Percentiles rank a stretch among this genome's conserved stretches.
Conservation (phyloP, 2,797 vertebrate genomes). For the Cryptoprocta ferox region DNA sequence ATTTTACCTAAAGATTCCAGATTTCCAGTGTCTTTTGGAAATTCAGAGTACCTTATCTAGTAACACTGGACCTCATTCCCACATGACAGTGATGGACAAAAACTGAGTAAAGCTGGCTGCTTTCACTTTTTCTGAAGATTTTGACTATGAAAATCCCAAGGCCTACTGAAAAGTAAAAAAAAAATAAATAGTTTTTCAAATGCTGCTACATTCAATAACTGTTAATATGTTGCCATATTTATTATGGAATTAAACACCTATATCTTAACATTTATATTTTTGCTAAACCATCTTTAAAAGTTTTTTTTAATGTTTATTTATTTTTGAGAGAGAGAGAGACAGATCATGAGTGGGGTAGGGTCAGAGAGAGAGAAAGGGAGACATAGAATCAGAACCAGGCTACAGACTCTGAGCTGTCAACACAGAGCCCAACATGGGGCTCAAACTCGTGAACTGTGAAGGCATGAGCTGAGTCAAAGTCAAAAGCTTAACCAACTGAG, state of each 20-base stretch:
- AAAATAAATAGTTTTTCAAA: not conserved
- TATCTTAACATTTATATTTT: constrained; percentile 32
- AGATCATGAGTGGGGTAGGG: too few relatives aligned
- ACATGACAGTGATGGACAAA: not conserved
- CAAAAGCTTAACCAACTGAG: too few relatives aligned
- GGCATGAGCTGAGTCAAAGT: too few relatives aligned
- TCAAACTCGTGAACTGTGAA: too few relatives aligned
- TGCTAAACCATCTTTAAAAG: not conserved
- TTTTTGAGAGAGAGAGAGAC: too few relatives aligned
- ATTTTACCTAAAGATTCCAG: not conserved
- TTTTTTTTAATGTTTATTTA: too few relatives aligned
- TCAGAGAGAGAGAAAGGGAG: too few relatives aligned
- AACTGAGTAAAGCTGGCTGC: not conserved
- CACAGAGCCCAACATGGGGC: too few relatives aligned
- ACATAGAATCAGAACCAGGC: too few relatives aligned
- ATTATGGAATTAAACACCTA: not conserved
- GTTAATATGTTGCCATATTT: not conserved
- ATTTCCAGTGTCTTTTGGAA: not conserved
- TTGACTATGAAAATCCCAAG: constrained; percentile 4
- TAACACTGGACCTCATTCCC: not conserved
- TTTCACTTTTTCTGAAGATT: not conserved
- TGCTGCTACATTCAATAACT: not conserved
- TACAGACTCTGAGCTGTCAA: too few relatives aligned
- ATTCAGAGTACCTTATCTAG: not conserved
- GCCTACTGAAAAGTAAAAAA: constrained; percentile 3